Base-by-base conservation (phyloP, 2,888 invertebrate genomes). In the Ectemnius cavifrons region DNA sequence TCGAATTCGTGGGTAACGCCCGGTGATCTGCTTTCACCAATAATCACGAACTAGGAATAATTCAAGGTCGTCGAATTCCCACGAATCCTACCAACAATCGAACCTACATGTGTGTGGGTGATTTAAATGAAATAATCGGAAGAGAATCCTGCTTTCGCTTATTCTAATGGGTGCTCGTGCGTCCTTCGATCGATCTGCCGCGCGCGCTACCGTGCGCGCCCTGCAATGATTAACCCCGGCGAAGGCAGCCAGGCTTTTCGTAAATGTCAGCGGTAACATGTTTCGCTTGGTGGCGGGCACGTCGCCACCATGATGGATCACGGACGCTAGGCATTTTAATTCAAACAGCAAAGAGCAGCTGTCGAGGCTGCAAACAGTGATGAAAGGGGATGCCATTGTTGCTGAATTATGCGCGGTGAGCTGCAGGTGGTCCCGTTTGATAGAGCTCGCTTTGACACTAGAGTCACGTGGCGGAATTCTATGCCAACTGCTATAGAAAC, bases 191-290 rank as follows among this genome's bases (percentile, higher is more conserved):
- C 52, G 13, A 20, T 18, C 57, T 45, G 56, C 46, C 57, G 58
- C 58, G 62, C 57, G 58, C 58, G 62, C 63, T 65, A 62, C 62
- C 62, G 74, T 28, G 71, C 52, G 46, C 63, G 37, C 6, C 46
- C 74, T 78, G 78, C 69, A 74, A 78, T 67, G 71, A 68, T 78
- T 78, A 78, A 70, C 74, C 71, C 71, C 63, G 8, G 59, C 16
- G 45, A 65, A 6, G 11, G 6, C 1, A 37, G 8, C 8, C 8
- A 11, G 0, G 5, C 37, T 37, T 11, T 56, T 60, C 57, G 59
- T 47, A 66, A 75, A 75, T 75, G 69, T 69, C 75, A 60, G 20
- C 27, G 8, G 18, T 56, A 57, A 52, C 57, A 56, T 49, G 60
- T 61, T 61, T 56, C 8, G 37, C 8, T 37, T 4, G 37, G 11